A percentile compares a stretch with the other conserved stretches of the same genome.
These are phyloP conservation scores for Sesamia inferens DNA, from an alignment of 2,888 invertebrate genomes.

Conservation along the genomic window DNA sequence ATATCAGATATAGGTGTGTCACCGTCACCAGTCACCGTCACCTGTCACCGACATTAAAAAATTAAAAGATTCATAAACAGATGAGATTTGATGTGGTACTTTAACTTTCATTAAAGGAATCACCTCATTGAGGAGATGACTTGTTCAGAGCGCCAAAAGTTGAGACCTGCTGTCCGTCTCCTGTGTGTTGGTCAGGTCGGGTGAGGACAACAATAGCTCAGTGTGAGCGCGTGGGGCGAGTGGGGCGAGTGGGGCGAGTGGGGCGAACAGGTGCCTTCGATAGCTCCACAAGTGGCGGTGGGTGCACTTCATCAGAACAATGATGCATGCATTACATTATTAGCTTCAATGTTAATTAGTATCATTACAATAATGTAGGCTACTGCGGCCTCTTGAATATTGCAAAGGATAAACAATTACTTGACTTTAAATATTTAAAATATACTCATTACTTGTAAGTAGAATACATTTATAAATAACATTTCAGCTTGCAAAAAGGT, in stretches of 20 bases:
- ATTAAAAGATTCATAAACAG: neutral
- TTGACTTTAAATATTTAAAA: constrained; percentile 4
- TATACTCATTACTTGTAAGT: neutral
- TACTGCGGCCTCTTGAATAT: neutral
- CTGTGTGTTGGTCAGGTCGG: neutral
- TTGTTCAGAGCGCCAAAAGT: neutral
- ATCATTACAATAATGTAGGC: neutral
- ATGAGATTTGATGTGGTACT: neutral
- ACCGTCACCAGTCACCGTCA: neutral
- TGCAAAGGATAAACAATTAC: neutral
- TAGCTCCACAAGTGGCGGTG: neutral
- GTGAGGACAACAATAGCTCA: constrained; percentile 18
- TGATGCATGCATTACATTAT: constrained; percentile 10
- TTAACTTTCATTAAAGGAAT: neutral
- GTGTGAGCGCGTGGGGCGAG: too few relatives aligned
- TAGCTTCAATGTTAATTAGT: constrained; percentile 1
- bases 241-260: too few relatives aligned
- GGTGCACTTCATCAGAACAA: neutral
- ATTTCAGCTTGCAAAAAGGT: neutral
- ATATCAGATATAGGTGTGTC: neutral
- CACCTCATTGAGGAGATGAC: neutral
- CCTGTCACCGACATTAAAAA: neutral
- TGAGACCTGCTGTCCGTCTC: neutral
- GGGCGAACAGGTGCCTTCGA: neutral
- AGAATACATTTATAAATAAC: neutral